Evolutionary conservation across 2,113 vertebrate genomes (phyloP), one percentile per base, ranked within the genome.

Genomic region (Cygnus buccinator): DNA sequence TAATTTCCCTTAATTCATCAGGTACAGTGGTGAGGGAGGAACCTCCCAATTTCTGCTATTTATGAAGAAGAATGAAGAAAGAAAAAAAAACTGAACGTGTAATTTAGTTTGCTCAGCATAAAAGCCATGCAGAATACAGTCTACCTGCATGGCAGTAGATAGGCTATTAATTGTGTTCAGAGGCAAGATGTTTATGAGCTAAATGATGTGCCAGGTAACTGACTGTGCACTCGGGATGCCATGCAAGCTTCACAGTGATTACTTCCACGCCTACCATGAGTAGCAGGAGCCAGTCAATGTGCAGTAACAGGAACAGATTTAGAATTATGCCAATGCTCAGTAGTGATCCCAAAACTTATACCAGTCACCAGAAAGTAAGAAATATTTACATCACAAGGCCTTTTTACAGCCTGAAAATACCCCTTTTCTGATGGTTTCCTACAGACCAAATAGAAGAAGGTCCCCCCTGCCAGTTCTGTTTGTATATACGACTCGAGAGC

Each of bases 401-500:
- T 94, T 92, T 97, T 95, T 93, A 89, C 92, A 97, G 94, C 63
- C 83, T 92, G 83, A 95, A 94, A 97, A 66, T 75, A 67, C 85
- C 89, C 93, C 59, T 97, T 93, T 96, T 90, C 83, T 54, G 50
- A 97, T 96, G 94, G 92, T 96, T 98, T 98, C 89, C 84, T 96
- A 66, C 48, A 97, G 93, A 94, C 67, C 93, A 97, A 97, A 97
- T 92, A 97, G 96, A 97, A 96, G 94, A 95, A 96, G 75, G 90
- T 95, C 89, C 97, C 94, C 96, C 94, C 95, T 58, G 84, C 96
- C 97, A 97, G 91, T 92, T 97, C 95, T 98, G 97, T 98, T 98
- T 98, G 96, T 98, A 92, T 97, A 97, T 97, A 91, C 61, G 96
- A 97, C 95, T 96, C 95, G 95, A 97, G 97, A 98, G 97, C 97